Base-by-base conservation (phyloP, 2,113 vertebrate genomes). In the Anarhynchus alexandrinus region DNA sequence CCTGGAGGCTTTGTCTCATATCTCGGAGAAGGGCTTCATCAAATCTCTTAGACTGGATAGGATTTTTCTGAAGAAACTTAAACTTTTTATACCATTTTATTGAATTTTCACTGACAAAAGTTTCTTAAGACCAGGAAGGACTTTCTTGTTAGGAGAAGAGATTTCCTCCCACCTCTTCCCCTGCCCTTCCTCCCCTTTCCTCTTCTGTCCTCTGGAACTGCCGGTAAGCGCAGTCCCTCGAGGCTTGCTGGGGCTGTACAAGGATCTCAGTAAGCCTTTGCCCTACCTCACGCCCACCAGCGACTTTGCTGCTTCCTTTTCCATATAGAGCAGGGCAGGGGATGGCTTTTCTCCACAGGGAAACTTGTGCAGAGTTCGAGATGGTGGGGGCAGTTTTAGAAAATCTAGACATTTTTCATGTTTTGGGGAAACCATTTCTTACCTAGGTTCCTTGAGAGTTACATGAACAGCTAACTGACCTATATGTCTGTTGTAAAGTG, bases 181-280 rank as follows among this genome's bases (percentile, higher is more conserved):
- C 13, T 93, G 71, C 32, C 70, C 85, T 96, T 88, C 85, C 90
- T 94, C 79, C 32, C 29, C 54, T 94, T 97, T 93, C 87, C 85
- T 96, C 49, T 82, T 79, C 62, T 85, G 49, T 93, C 30, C 36
- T 80, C 58, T 82, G 78, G 52, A 95, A 83, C 58, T 70, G 49
- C 15, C 1, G 0, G 57, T 67, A 52, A 85, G 27, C 7, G 7
- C 20, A n/a, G 61, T 67, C 90, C 45, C 90, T 49, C 49, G 82
- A 79, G 90, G 73, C 27, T n/a, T n/a, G 27, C 58, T 49, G 70
- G 27, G 78, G 43, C 87, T 87, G 34, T 49, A 82, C 66, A 58
- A 90, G 82, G n/a, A 73, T 77, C 71, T 96, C 57, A 54, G 66
- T 58, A 82, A 86, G 70, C 49, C 64, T 96, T 96, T 93, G 51